These are phyloP conservation scores for Drosophila arawakana DNA, from an alignment of 1,140 invertebrate genomes.

Conservation along the genomic window DNA sequence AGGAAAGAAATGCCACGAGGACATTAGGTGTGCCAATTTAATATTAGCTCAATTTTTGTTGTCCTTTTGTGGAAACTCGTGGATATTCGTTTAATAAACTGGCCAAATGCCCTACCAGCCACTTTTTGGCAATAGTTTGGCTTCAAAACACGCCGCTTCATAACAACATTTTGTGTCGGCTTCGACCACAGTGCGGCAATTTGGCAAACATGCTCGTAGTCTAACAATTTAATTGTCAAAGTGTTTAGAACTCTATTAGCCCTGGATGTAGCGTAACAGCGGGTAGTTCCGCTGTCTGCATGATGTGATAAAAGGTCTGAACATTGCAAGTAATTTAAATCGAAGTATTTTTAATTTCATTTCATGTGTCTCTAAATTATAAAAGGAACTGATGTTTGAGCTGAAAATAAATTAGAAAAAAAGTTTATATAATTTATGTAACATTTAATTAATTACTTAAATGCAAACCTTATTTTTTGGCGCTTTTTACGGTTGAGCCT, in stretches of 20 bases:
- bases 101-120: neutral
- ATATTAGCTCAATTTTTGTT: no score
- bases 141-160: neutral
- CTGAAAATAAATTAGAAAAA: no score
- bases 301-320: no score
- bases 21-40: neutral
- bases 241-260: conserved; percentile 55
- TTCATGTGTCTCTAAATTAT: no score
- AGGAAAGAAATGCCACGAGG: neutral
- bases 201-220: conserved; percentile 61
- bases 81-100: conserved; percentile 4
- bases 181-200: conserved; percentile 62
- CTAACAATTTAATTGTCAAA: conserved; percentile 19
- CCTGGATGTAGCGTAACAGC: neutral
- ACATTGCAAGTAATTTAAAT: no score
- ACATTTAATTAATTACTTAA: no score
- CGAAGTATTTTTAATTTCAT: no score
- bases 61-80: no score
- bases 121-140: conserved; percentile 50
- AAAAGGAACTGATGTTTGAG: no score
- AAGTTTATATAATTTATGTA: no score
- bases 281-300: neutral
- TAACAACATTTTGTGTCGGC: conserved; percentile 57
- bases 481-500: no score
- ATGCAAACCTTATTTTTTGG: no score